Percentiles rank a stretch among this genome's conserved stretches.
phyloP scores from a whole-genome alignment of 2,797 vertebrate species.

The Propithecus perrieri region DNA sequence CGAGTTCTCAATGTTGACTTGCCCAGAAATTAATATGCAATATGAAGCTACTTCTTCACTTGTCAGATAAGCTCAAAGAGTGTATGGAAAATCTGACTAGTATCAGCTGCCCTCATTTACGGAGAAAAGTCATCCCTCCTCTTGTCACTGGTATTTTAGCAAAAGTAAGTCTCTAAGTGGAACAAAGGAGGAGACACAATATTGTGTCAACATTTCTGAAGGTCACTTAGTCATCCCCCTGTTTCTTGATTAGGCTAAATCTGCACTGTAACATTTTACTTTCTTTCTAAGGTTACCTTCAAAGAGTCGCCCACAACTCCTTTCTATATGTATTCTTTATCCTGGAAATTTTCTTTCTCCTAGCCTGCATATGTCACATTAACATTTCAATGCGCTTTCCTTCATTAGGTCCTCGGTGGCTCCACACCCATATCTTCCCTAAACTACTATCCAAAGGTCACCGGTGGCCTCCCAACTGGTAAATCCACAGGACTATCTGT shows the following conservation, averaged over 20 bases:
- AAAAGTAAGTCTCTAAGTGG: background rate
- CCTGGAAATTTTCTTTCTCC: background rate
- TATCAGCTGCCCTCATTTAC: background rate
- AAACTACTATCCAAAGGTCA: background rate
- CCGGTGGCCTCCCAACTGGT: background rate
- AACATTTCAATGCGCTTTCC: background rate
- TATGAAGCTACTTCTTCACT: background rate
- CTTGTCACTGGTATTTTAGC: background rate
- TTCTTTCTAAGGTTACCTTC: background rate
- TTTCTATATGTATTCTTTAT: background rate
- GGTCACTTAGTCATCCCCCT: background rate
- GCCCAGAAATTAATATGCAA: background rate
- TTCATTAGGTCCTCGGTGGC: background rate
- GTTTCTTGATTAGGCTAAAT: background rate
- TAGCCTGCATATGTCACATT: background rate
- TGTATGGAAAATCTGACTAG: background rate
- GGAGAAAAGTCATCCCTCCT: background rate
- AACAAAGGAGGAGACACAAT: background rate
- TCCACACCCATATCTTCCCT: background rate
- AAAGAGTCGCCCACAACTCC: background rate
- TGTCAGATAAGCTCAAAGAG: background rate
- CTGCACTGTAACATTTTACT: background rate
- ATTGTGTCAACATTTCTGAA: background rate
- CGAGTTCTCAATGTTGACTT: background rate
- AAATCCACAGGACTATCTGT: background rate